Conservation (phyloP, 2,113 vertebrate genomes). For the Ciconia maguari region DNA sequence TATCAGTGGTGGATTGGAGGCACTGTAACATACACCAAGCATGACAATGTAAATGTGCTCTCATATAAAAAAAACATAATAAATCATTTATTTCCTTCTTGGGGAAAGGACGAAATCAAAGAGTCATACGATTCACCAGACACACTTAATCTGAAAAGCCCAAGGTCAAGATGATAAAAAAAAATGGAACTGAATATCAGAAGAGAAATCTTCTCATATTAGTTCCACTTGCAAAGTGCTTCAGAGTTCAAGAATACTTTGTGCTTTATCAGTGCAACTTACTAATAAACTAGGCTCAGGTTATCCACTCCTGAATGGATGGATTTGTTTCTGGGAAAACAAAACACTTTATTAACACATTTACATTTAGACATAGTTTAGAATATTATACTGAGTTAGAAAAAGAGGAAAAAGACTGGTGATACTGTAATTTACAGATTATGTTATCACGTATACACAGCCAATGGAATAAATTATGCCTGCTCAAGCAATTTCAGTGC, state of each 20-base stretch:
- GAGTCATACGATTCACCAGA: not conserved
- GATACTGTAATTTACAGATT: not conserved
- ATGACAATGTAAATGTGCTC: not conserved
- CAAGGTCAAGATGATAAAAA: not conserved
- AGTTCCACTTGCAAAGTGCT: not conserved
- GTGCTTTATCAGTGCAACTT: not conserved
- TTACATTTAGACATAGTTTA: not conserved
- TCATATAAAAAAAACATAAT: not conserved
- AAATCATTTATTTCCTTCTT: not conserved
- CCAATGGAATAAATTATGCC: not conserved
- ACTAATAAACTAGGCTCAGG: not conserved
- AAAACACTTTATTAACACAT: not conserved
- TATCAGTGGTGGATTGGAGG: not conserved
- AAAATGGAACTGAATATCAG: not conserved
- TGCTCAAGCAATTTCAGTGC: not conserved
- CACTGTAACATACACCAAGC: not conserved
- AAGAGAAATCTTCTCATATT: not conserved
- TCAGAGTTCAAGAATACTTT: not conserved
- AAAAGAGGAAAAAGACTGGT: not conserved
- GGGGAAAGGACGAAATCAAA: not conserved
- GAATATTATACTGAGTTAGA: not conserved
- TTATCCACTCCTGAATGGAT: not conserved
- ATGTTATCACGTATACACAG: not conserved
- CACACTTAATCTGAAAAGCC: not conserved
- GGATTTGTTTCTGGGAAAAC: not conserved